Evolutionary conservation across 2,888 invertebrate species (phyloP).

Genomic region (Microplitis deprimator): DNA sequence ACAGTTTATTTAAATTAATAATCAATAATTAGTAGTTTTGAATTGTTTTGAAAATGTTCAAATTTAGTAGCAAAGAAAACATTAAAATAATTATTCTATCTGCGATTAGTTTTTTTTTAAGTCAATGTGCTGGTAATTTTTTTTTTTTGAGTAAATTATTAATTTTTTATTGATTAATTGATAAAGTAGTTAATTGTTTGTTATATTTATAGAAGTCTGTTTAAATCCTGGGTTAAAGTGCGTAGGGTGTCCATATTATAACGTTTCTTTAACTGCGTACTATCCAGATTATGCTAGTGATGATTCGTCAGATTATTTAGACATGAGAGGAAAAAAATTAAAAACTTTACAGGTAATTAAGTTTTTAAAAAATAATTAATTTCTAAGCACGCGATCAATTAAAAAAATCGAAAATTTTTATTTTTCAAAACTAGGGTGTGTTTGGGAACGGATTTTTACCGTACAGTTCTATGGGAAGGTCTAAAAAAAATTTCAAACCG

Average conservation of each 20-base stretch:
- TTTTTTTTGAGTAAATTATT: background rate
- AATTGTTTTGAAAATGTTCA: conserved; percentile 14
- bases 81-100: background rate
- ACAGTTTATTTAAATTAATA: background rate
- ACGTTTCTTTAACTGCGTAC: conserved; percentile 73
- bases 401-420: too few relatives aligned
- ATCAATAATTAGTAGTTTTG: background rate
- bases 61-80: background rate
- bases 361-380: background rate
- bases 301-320: conserved; percentile 69
- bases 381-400: too few relatives aligned
- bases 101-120: background rate
- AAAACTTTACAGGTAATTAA: conserved; percentile 72
- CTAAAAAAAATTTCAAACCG: too few relatives aligned
- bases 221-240: conserved; percentile 63
- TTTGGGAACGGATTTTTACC: too few relatives aligned
- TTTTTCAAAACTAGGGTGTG: too few relatives aligned
- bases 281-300: conserved; percentile 72
- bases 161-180: background rate
- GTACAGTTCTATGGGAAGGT: too few relatives aligned
- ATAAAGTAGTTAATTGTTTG: background rate
- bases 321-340: conserved; percentile 70
- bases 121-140: background rate
- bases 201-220: background rate
- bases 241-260: conserved; percentile 68